These are phyloP conservation scores for Dicrostonyx torquatus DNA, from an alignment of 2,797 vertebrate species.

Conservation along the genomic window DNA sequence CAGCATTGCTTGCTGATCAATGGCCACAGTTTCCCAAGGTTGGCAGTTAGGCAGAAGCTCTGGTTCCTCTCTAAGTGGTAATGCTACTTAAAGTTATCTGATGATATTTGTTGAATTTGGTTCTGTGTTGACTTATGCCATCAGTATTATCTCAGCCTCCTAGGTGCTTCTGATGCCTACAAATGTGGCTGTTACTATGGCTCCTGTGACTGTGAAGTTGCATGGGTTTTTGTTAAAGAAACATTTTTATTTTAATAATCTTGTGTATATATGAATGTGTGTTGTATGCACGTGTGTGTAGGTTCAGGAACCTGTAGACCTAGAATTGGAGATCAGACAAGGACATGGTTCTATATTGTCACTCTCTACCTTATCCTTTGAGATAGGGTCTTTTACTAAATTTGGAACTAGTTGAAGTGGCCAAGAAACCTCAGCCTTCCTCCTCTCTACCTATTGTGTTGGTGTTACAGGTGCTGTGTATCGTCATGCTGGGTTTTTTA, in stretches of 20 bases:
- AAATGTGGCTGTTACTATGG: slow-evolving; percentile 89
- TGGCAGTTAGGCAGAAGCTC: slow-evolving; percentile 91
- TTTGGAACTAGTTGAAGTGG: not conserved
- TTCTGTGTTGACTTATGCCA: slow-evolving; percentile 81
- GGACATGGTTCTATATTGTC: not conserved
- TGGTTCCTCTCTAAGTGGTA: slow-evolving; percentile 93
- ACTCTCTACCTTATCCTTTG: not conserved
- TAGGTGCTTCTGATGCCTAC: slow-evolving; percentile 97
- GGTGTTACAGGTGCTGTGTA: not conserved
- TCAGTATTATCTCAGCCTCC: slow-evolving; percentile 95
- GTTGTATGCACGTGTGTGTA: not conserved
- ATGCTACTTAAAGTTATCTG: slow-evolving; percentile 94
- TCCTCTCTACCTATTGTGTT: not conserved
- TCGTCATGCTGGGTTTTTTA: not conserved
- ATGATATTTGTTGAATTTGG: slow-evolving; percentile 95
- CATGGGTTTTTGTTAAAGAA: slow-evolving; percentile 89
- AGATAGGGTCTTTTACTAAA: not conserved
- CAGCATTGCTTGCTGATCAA: slow-evolving; percentile 92
- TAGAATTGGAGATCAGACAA: not conserved
- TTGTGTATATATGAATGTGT: not conserved
- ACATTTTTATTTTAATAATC: not conserved
- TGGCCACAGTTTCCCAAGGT: slow-evolving; percentile 93
- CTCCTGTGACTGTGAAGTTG: slow-evolving; percentile 92
- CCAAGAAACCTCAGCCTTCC: not conserved
- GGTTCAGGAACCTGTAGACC: not conserved